Conservation (phyloP, 1,140 invertebrate genomes). For the Magallana angulata region DNA sequence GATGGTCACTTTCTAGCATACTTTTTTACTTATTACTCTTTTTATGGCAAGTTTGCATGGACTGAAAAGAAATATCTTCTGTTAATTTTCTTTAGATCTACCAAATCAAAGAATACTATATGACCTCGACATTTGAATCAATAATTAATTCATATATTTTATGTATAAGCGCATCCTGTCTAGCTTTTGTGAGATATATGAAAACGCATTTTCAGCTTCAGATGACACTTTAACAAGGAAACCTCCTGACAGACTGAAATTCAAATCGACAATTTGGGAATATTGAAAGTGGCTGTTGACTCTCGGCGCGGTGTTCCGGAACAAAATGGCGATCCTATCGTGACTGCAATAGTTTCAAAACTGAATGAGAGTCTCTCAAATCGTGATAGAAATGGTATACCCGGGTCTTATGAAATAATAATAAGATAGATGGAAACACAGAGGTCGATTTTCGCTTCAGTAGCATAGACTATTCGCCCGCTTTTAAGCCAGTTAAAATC, state of each 20-base stretch:
- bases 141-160: too few species aligned
- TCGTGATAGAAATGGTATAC: not conserved
- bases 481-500: conserved; percentile 34
- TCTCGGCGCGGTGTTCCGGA: not conserved
- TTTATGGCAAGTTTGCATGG: too few species aligned
- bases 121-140: too few species aligned
- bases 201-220: too few species aligned
- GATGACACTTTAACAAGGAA: not conserved
- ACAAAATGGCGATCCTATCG: not conserved
- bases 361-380: not conserved
- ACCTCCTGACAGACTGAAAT: not conserved
- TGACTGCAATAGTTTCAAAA: not conserved
- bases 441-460: not conserved
- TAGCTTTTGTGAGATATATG: too few species aligned
- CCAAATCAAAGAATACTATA: too few species aligned
- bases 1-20: too few species aligned
- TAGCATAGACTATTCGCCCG: not conserved
- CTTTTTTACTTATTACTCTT: too few species aligned
- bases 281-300: not conserved
- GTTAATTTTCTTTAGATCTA: too few species aligned
- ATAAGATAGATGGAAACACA: conserved; percentile 21
- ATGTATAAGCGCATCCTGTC: too few species aligned
- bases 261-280: not conserved
- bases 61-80: too few species aligned
- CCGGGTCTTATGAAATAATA: conserved; percentile 26